These are phyloP conservation scores for Morbakka virulenta DNA, from an alignment of 30 jellyfish, hydroid and myxozoan species.

Conservation along the genomic window DNA sequence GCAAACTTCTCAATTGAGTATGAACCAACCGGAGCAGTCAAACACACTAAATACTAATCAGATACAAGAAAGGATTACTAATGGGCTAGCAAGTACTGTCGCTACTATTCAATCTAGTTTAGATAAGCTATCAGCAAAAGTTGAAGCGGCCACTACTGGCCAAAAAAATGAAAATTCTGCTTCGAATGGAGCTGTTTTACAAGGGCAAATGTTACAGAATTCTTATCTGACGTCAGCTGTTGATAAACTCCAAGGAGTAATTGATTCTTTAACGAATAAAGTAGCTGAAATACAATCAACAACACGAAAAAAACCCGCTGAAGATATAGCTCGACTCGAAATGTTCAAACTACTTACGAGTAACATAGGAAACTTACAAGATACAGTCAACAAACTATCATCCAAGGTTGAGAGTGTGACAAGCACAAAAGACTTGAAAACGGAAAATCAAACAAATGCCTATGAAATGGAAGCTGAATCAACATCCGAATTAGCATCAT, in stretches of 20 bases:
- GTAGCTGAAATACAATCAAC: conserved; percentile 31
- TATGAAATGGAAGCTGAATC: conserved; percentile 22
- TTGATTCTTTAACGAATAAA: conserved; percentile 54
- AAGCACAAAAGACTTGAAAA: conserved; percentile 25
- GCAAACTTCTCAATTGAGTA: neutral
- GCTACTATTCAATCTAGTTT: neutral
- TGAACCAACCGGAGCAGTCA: neutral
- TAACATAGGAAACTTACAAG: conserved; percentile 43
- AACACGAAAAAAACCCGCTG: conserved; percentile 32
- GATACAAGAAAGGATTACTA: neutral
- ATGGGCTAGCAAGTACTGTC: neutral
- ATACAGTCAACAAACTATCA: conserved; percentile 30
- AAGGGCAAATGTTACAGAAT: conserved; percentile 45
- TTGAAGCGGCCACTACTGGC: neutral
- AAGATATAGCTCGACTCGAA: conserved; percentile 28
- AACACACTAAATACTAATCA: neutral
- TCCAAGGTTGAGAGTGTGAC: conserved; percentile 48
- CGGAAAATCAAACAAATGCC: conserved; percentile 17
- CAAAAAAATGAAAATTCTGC: neutral
- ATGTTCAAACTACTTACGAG: conserved; percentile 37
- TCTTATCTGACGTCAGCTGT: conserved; percentile 53
- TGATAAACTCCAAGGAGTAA: conserved; percentile 58
- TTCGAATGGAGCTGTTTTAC: conserved; percentile 30
- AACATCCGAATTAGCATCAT: conserved; percentile 32
- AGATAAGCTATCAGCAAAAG: neutral